Evolutionary conservation across 2,888 invertebrate species (phyloP).

Genomic region (Notocelia uddmanniana): DNA sequence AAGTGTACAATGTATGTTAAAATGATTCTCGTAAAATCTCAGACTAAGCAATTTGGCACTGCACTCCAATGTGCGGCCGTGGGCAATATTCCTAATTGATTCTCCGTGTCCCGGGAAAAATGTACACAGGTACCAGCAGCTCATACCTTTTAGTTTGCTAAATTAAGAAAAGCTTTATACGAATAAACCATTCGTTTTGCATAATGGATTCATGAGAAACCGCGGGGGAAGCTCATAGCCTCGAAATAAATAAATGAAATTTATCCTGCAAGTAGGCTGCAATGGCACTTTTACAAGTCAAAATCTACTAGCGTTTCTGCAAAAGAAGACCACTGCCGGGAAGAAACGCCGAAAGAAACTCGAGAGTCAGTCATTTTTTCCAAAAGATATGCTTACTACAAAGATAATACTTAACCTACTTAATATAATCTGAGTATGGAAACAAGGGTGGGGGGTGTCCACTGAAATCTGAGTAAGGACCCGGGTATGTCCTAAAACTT

Average conservation of each 20-base stretch:
- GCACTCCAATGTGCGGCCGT: not conserved
- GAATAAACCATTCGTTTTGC: not conserved
- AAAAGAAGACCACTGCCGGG: too few species aligned
- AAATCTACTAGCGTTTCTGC: too few species aligned
- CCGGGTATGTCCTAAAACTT: too few species aligned
- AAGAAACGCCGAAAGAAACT: too few species aligned
- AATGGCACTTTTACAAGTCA: too few species aligned
- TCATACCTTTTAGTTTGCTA: not conserved
- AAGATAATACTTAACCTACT: too few species aligned
- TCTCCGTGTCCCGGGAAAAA: slow-evolving; percentile 10
- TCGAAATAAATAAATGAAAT: not conserved
- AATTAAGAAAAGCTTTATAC: slow-evolving; percentile 5
- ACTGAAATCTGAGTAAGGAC: too few species aligned
- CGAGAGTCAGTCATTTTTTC: too few species aligned
- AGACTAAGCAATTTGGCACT: not conserved
- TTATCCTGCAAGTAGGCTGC: too few species aligned
- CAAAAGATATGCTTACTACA: too few species aligned
- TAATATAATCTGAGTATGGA: too few species aligned
- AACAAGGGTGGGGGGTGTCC: too few species aligned
- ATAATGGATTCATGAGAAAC: slow-evolving; percentile 1
- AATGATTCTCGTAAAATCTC: not conserved
- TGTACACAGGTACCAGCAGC: not conserved
- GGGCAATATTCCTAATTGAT: slow-evolving; percentile 19
- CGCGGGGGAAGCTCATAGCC: not conserved
- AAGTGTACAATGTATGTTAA: not conserved